Percentiles rank a stretch among this genome's conserved stretches.
phyloP scores from a whole-genome alignment of 2,113 vertebrate genomes.

The Corythaeola cristata region DNA sequence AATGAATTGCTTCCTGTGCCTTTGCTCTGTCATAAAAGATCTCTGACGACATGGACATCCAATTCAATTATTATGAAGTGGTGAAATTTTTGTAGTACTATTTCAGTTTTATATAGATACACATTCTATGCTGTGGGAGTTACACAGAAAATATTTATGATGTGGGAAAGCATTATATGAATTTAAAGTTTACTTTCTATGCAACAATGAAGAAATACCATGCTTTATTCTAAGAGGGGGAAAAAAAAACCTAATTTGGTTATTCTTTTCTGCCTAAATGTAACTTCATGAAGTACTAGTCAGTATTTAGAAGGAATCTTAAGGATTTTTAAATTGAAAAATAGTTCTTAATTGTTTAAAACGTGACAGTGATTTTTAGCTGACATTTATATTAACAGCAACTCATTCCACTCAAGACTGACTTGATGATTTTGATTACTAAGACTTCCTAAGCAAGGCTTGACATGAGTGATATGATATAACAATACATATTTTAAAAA shows the following conservation, averaged over 20 bases:
- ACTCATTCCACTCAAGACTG: not conserved
- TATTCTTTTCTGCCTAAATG: not conserved
- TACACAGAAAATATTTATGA: not conserved
- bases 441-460: not conserved
- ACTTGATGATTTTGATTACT: not conserved
- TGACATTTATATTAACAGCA: not conserved
- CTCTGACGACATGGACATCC: not conserved
- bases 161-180: not conserved
- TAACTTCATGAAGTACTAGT: not conserved
- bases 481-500: not conserved
- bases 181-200: not conserved
- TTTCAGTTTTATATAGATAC: not conserved
- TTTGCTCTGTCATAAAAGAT: not conserved
- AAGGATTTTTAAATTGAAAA: not conserved
- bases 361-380: not conserved
- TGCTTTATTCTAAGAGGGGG: not conserved
- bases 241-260: not conserved
- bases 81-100: not conserved
- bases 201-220: not conserved
- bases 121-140: not conserved
- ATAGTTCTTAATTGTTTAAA: not conserved
- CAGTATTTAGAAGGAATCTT: not conserved
- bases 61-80: not conserved
- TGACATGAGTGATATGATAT: not conserved
- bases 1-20: not conserved